Evolutionary conservation across 2,888 invertebrate species (phyloP).

Genomic region (Coenonympha arcania): DNA sequence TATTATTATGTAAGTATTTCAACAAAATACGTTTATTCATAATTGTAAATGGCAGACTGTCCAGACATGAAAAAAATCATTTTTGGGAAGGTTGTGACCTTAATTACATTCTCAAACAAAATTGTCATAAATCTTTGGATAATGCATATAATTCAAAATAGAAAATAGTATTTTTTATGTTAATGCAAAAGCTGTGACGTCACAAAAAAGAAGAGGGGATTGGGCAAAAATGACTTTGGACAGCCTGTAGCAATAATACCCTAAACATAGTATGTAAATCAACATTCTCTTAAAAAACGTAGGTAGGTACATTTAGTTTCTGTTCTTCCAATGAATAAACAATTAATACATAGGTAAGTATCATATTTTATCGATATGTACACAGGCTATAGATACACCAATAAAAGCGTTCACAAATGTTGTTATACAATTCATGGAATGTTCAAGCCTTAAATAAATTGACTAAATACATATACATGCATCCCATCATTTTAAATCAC

Average conservation of each 20-base stretch:
- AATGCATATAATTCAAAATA: too few relatives aligned
- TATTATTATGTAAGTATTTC: too few relatives aligned
- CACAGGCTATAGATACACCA: slow-evolving; percentile 47
- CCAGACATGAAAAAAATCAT: too few relatives aligned
- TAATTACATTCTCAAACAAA: too few relatives aligned
- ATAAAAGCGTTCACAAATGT: slow-evolving; percentile 58
- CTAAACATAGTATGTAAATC: too few relatives aligned
- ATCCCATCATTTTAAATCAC: too few relatives aligned
- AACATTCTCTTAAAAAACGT: background rate
- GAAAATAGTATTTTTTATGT: too few relatives aligned
- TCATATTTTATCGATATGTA: slow-evolving; percentile 29
- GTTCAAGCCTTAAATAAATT: slow-evolving; percentile 62
- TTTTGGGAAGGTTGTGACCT: too few relatives aligned
- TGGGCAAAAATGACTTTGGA: background rate
- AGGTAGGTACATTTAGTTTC: background rate
- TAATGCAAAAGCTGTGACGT: background rate
- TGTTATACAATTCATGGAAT: slow-evolving; percentile 66
- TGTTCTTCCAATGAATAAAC: slow-evolving; percentile 17
- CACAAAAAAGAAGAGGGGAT: background rate
- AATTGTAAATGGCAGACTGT: too few relatives aligned
- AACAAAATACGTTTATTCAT: too few relatives aligned
- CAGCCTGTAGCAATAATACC: background rate
- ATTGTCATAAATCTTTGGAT: too few relatives aligned
- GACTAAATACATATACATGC: slow-evolving; percentile 57
- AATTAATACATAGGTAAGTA: slow-evolving; percentile 21